Percentiles rank a stretch among this genome's conserved stretches.
Conservation (phyloP, 2,888 invertebrate genomes). For the Ochropacha duplaris region DNA sequence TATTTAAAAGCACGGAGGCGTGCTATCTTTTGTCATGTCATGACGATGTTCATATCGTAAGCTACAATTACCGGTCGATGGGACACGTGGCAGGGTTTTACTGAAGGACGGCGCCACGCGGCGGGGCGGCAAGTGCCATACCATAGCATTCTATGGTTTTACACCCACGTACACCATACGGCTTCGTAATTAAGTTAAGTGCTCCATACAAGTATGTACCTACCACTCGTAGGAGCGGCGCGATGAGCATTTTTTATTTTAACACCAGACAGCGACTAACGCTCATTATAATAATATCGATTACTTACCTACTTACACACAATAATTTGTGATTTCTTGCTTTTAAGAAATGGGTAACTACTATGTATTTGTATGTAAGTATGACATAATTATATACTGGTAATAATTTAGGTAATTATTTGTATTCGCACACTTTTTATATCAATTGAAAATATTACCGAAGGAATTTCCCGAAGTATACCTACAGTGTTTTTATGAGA, state of each 20-base stretch:
- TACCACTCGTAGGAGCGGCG: constrained; percentile 49
- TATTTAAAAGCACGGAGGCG: constrained; percentile 18
- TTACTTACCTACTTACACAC: constrained; percentile 55
- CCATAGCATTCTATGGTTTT: constrained; percentile 44
- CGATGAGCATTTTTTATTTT: constrained; percentile 74
- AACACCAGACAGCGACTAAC: constrained; percentile 55
- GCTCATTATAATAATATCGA: constrained; percentile 29
- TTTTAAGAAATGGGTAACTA: background rate
- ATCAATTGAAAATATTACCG: too few species aligned
- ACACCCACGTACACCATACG: constrained; percentile 45
- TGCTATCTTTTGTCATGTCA: constrained; percentile 22
- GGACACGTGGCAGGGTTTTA: constrained; percentile 60
- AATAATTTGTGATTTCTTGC: constrained; percentile 8
- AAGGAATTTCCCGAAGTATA: too few species aligned
- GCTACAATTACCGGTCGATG: constrained; percentile 58
- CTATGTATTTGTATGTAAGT: too few species aligned
- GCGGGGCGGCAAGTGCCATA: constrained; percentile 33
- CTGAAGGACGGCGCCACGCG: constrained; percentile 46
- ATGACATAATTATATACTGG: too few species aligned
- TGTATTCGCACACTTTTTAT: too few species aligned
- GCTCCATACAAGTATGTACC: constrained; percentile 66
- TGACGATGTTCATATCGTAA: constrained; percentile 39
- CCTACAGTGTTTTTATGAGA: too few species aligned
- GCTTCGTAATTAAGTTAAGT: constrained; percentile 82
- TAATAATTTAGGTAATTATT: too few species aligned